Base-by-base conservation (phyloP, 2,888 invertebrate genomes). In the Polietes domitor region DNA sequence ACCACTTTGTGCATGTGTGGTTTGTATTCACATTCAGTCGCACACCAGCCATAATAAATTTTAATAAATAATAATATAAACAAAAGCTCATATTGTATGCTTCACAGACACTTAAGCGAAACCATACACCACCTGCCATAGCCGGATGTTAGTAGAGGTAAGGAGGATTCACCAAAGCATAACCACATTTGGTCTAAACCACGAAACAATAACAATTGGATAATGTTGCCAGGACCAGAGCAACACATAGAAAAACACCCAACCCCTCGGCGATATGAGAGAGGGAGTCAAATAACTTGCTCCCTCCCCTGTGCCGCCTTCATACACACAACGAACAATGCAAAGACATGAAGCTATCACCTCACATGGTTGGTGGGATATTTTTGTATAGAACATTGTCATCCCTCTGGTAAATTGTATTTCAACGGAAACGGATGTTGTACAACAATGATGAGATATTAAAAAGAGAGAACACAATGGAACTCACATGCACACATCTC, bases 41-140 rank as follows among this genome's bases (percentile, higher is more conserved):
- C 21, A 53, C 24, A 21, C 12, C 19, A 4, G 53, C 10, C 21
- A 21, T 7, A 53, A 58, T 65, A 65, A 37, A 41, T 65, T 41
- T 65, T 41, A 65, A 65, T 65, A 65, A 65, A 65, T 65, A 19
- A 41, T 65, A 63, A 32, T 47, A 47, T n/a, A n/a, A 4, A 28
- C 5, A 24, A 63, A 32, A 61, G 61, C 17, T 63, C 32, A 63
- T 17, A 63, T 58, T 24, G 24, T 26, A 32, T 32, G 63, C 7
- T n/a, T 15, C 63, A 17, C 63, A 63, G 6, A 26, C 32, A 53
- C 10, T 7, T 9, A 58, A 26, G 15, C 58, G 15, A 26, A 58
- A 1, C 5, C 53, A 55, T 10, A 55, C 21, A 55, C 19, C 19
- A 19, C 24, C 21, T 55, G 1, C 53, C 3, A 21, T 12, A 5